Conservation (phyloP, 2,113 vertebrate genomes). For the Limnothrissa miodon region DNA sequence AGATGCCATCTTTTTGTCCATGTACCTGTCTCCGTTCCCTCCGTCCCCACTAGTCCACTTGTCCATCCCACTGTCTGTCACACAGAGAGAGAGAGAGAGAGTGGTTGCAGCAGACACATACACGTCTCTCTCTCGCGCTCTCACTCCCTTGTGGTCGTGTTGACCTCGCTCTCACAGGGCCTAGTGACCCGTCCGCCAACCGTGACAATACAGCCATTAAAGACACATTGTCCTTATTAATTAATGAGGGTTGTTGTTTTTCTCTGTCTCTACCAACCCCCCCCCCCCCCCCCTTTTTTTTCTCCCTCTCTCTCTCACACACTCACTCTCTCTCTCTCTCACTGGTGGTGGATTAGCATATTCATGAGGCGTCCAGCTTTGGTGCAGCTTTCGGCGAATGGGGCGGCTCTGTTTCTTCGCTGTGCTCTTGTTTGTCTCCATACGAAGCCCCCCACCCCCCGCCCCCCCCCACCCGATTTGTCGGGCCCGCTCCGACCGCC, state of each 20-base stretch:
- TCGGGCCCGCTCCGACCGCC: slow-evolving; percentile 45
- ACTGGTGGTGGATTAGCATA: slow-evolving; percentile 71
- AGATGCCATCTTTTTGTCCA: neutral
- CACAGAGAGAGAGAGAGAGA: slow-evolving; percentile 9
- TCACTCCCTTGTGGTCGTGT: neutral
- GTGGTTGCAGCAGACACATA: neutral
- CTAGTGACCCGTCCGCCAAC: slow-evolving; percentile 39
- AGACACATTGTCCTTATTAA: slow-evolving; percentile 72
- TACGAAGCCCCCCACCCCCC: slow-evolving; percentile 71
- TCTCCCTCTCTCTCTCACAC: slow-evolving; percentile 1
- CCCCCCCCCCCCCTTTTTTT: neutral
- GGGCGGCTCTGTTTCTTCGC: slow-evolving; percentile 66
- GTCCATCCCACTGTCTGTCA: neutral
- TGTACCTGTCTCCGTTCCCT: neutral
- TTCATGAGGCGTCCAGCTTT: slow-evolving; percentile 77
- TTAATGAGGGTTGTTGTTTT: slow-evolving; percentile 66
- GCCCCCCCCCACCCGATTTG: slow-evolving; percentile 24
- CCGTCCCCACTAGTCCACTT: neutral
- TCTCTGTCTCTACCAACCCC: slow-evolving; percentile 18
- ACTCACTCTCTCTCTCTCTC: slow-evolving; percentile 22
- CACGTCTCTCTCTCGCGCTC: slow-evolving; percentile 29
- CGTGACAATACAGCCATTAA: slow-evolving; percentile 59
- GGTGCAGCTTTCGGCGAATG: slow-evolving; percentile 70
- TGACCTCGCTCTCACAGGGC: slow-evolving; percentile 33
- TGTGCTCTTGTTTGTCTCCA: slow-evolving; percentile 64